Conservation (phyloP, 1,140 invertebrate species). For the Samia ricini region DNA sequence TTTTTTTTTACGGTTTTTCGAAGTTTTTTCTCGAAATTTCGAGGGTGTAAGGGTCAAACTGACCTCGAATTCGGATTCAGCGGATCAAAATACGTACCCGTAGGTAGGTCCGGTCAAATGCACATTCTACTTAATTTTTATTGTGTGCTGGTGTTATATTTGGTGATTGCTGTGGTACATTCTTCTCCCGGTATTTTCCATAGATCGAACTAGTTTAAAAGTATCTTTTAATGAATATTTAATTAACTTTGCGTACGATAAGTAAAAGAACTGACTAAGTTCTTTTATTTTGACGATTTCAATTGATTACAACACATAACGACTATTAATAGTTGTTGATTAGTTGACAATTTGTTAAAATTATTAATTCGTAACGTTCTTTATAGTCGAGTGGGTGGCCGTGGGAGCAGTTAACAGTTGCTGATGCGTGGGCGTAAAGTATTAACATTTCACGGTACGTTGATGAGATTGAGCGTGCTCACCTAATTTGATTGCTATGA, state of each 20-base stretch:
- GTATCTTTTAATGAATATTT: neutral
- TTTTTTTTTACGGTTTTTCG: no score
- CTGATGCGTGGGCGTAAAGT: neutral
- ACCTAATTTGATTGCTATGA: constrained; percentile 52
- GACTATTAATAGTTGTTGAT: neutral
- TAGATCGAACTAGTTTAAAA: neutral
- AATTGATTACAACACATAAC: neutral
- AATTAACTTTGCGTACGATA: neutral
- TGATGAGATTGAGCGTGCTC: neutral
- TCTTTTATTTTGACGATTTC: neutral
- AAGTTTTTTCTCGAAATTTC: no score
- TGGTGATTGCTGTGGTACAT: constrained; percentile 3
- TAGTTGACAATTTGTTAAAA: neutral
- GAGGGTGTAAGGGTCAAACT: no score
- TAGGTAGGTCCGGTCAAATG: no score
- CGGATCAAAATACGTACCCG: no score
- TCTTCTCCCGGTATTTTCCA: neutral
- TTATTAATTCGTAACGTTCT: neutral
- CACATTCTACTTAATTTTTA: no score
- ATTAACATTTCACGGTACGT: neutral
- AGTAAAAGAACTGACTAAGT: neutral
- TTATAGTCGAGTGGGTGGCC: neutral
- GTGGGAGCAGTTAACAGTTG: neutral
- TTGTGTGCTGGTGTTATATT: no score
- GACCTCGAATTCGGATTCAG: no score